Evolutionary conservation across 1,140 invertebrate species (phyloP).

Genomic region (Drosophila hydei): DNA sequence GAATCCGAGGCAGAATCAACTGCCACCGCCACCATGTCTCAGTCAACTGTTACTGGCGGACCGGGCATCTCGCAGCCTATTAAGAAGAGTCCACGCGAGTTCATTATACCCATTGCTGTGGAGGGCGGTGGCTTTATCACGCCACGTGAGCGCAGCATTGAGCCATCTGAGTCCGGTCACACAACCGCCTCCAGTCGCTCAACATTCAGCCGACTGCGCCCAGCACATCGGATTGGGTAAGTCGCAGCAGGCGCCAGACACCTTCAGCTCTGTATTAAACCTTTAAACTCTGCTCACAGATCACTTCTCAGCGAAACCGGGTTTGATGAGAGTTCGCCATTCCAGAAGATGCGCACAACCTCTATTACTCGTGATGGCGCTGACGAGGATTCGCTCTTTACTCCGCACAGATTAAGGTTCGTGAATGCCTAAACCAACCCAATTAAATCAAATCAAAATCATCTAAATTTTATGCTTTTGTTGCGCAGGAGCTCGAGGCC

Average conservation of each 20-base stretch:
- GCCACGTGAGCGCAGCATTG: conserved; percentile 89
- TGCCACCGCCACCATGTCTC: conserved; percentile 85
- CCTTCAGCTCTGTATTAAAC: conserved; percentile 8
- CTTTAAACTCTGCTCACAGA: conserved; percentile 76
- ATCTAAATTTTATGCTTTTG: conserved; percentile 18
- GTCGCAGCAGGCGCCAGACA: neutral
- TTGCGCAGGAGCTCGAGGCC: conserved; percentile 88
- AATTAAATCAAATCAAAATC: neutral
- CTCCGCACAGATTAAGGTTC: conserved; percentile 90
- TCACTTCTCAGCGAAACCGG: conserved; percentile 88
- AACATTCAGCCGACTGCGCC: conserved; percentile 74
- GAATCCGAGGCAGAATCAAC: conserved; percentile 88
- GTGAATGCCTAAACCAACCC: neutral
- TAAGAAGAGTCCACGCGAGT: conserved; percentile 93
- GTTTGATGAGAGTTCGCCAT: conserved; percentile 89
- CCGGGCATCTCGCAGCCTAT: conserved; percentile 88
- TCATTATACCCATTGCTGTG: conserved; percentile 95
- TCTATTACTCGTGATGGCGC: conserved; percentile 85
- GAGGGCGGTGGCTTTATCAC: conserved; percentile 94
- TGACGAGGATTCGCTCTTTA: conserved; percentile 85
- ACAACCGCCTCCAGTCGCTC: conserved; percentile 84
- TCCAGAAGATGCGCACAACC: conserved; percentile 85
- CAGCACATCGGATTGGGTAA: conserved; percentile 77
- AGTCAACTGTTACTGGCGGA: conserved; percentile 78
- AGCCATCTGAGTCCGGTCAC: conserved; percentile 87